Conservation (phyloP, 2,797 vertebrate species). For the Rhinatrema bivittatum region DNA sequence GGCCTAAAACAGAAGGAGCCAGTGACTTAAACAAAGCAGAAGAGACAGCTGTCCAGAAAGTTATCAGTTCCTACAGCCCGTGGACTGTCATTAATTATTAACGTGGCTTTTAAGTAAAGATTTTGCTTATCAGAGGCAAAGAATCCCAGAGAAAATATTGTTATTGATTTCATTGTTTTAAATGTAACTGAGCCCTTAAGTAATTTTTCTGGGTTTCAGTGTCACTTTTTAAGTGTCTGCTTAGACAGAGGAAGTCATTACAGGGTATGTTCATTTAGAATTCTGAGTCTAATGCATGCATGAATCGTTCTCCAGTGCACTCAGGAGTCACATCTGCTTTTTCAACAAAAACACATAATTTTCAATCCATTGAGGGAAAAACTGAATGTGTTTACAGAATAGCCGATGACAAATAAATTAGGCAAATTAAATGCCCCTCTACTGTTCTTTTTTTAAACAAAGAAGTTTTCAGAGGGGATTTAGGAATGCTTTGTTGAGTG, state of each 20-base stretch:
- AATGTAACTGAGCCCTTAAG: slow-evolving; percentile 89
- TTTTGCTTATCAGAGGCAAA: slow-evolving; percentile 75
- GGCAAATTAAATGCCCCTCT: slow-evolving; percentile 78
- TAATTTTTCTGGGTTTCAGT: slow-evolving; percentile 73
- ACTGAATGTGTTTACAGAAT: slow-evolving; percentile 49
- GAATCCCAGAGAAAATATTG: slow-evolving; percentile 89
- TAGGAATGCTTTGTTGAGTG: too few species aligned
- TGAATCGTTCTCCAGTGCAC: slow-evolving; percentile 61
- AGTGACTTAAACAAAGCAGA: slow-evolving; percentile 76
- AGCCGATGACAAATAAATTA: slow-evolving; percentile 52
- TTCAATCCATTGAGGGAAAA: slow-evolving; percentile 52
- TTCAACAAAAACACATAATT: slow-evolving; percentile 59
- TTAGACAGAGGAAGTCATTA: slow-evolving; percentile 54
- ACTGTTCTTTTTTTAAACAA: too few species aligned
- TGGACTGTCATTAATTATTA: slow-evolving; percentile 87
- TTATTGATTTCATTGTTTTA: slow-evolving; percentile 93
- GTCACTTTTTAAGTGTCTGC: slow-evolving; percentile 67
- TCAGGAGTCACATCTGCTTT: slow-evolving; percentile 71
- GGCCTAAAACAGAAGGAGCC: slow-evolving; percentile 75
- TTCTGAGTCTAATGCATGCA: slow-evolving; percentile 66
- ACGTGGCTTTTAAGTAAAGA: slow-evolving; percentile 83
- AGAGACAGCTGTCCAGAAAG: slow-evolving; percentile 83
- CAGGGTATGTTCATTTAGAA: slow-evolving; percentile 64
- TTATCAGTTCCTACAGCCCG: slow-evolving; percentile 81
- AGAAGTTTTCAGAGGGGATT: too few species aligned